Evolutionary conservation across 35 echinoderm and acorn worm species (phyloP), one percentile per base, ranked within the genome.

Genomic region (Stichopus chloronotus): DNA sequence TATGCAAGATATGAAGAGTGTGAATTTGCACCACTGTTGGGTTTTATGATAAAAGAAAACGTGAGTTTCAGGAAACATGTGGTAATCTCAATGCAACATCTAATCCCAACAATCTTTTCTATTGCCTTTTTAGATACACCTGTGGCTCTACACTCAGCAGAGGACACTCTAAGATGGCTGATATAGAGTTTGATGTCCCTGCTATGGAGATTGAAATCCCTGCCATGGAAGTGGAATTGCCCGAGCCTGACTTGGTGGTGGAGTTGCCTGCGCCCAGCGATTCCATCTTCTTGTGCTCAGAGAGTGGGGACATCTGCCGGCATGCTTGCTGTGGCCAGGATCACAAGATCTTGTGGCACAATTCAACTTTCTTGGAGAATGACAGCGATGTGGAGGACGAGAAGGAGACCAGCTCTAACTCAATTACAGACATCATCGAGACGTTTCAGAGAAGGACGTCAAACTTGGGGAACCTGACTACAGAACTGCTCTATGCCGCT

Each of bases 331-430:
- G 87, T 71, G 87, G 9, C 8, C 87, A 89, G 43, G 87, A 89
- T 89, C 87, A 89, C 87, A 89, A 89, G 52, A 72, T 89, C 14
- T 72, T 71, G 43, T 89, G 87, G 87, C 65, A 65, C 59, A 89
- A 89, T 61, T 25, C 57, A 69, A 63, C 59, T 23, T 89, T 89
- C 61, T 43, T 89, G n/a, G 87, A 89, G 61, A 89, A 89, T 54
- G 87, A 89, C 61, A 89, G 87, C 14, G 87, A 89, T 59, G 87
- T 89, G 23, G 87, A 89, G 71, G 87, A 89, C 5, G 87, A 89
- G 12, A 61, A 89, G 25, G 87, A 89, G 19, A 54, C 87, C 19
- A 58, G 10, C 52, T 61, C 57, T 16, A 72, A 89, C 59, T 25
- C 87, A 20, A 54, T 89, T 19, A 13, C 59, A 8, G 65, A 72